Evolutionary conservation across 2,113 vertebrate species (phyloP).

Genomic region (Apodemus sylvaticus): DNA sequence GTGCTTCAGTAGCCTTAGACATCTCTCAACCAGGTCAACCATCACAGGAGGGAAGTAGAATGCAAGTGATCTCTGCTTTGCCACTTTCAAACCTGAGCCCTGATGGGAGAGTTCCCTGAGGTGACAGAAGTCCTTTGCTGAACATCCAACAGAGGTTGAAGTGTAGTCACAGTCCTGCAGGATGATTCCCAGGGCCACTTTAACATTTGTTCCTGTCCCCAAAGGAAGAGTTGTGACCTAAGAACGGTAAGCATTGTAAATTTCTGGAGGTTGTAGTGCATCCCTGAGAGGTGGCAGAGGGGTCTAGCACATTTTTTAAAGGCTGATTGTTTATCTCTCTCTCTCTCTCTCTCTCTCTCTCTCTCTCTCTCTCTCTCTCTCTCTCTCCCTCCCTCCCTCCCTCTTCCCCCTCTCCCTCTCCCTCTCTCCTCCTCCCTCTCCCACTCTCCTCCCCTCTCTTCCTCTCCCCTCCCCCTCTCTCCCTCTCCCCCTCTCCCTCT

Average conservation of each 20-base stretch:
- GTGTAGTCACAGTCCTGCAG: not conserved
- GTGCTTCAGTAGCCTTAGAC: not conserved
- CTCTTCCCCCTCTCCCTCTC: too few species aligned
- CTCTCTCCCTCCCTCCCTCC: not conserved
- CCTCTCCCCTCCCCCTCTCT: too few species aligned
- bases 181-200: not conserved
- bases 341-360: too few species aligned
- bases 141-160: not conserved
- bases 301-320: not conserved
- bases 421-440: too few species aligned
- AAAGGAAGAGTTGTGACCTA: not conserved
- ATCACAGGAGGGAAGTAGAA: not conserved
- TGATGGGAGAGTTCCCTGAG: not conserved
- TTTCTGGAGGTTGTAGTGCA: not conserved
- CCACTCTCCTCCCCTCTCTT: too few species aligned
- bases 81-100: not conserved
- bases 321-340: not conserved
- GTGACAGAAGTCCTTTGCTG: not conserved
- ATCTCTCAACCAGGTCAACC: not conserved
- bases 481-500: too few species aligned
- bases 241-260: not conserved
- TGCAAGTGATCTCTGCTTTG: not conserved
- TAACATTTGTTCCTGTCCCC: not conserved
- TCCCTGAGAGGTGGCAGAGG: not conserved
- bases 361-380: not conserved